Conservation (phyloP, 2,797 vertebrate species). For the Mus minutoides region DNA sequence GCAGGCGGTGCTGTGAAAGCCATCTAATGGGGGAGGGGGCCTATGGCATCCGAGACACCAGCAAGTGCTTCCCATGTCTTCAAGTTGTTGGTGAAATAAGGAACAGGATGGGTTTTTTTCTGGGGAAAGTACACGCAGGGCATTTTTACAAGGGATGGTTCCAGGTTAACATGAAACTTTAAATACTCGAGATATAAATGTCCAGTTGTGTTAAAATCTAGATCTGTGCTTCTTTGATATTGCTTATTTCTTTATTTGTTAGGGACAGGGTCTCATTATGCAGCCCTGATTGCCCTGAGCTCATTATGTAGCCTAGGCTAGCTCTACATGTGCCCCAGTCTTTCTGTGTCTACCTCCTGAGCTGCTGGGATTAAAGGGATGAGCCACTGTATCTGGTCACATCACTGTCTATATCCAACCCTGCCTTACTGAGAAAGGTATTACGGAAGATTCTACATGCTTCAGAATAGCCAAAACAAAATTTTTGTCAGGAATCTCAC, state of each 20-base stretch:
- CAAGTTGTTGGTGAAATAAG: not conserved
- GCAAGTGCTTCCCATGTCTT: not conserved
- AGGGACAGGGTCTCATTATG: not conserved
- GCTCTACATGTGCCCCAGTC: too few species aligned
- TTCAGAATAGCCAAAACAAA: conserved; percentile 50
- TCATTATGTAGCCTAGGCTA: not conserved
- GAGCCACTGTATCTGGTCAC: not conserved
- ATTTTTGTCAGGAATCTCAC: not conserved
- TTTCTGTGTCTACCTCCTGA: not conserved
- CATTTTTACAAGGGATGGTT: not conserved
- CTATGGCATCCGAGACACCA: conserved; percentile 22
- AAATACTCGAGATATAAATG: not conserved
- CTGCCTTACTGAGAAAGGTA: conserved; percentile 41
- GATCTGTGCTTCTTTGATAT: not conserved
- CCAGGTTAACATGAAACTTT: not conserved
- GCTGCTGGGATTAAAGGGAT: not conserved
- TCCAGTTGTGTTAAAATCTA: conserved; percentile 20
- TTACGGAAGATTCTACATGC: not conserved
- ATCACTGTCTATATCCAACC: not conserved
- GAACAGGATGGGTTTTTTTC: not conserved
- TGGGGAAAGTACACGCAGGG: not conserved
- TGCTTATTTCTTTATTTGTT: not conserved
- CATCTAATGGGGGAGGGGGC: not conserved
- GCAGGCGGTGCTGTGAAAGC: conserved; percentile 32
- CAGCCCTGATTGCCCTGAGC: not conserved